phyloP scores from a whole-genome alignment of 2,797 vertebrate species.

The Neopelma chrysocephalum region DNA sequence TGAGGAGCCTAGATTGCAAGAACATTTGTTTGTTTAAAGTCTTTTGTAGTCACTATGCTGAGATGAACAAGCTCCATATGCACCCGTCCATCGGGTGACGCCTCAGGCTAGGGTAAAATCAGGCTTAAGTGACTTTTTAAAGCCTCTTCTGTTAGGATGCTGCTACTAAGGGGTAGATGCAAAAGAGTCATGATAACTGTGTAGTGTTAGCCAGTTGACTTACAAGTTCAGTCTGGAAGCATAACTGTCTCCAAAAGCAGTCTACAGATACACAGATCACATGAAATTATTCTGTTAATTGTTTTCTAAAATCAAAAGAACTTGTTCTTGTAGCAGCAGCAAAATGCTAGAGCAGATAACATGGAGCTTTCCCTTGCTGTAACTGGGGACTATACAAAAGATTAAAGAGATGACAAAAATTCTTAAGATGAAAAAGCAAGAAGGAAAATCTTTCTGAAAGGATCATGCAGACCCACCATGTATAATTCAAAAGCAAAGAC shows the following conservation, averaged over 20 bases:
- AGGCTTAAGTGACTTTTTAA: neutral
- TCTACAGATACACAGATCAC: neutral
- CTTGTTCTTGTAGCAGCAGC: neutral
- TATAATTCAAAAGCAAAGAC: neutral
- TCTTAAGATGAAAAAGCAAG: neutral
- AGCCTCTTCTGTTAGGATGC: neutral
- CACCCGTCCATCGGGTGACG: neutral
- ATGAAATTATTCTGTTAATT: neutral
- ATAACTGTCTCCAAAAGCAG: neutral
- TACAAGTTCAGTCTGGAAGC: neutral
- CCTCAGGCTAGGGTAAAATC: neutral
- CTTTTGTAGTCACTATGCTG: neutral
- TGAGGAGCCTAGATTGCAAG: neutral
- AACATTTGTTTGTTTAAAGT: neutral
- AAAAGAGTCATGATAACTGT: neutral
- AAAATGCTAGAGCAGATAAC: neutral
- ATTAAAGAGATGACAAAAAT: neutral
- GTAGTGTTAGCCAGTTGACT: neutral
- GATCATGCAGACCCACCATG: neutral
- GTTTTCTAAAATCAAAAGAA: neutral
- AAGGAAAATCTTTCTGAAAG: neutral
- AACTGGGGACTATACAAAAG: neutral
- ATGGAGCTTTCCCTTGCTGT: neutral
- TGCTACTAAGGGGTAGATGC: neutral
- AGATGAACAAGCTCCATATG: neutral